A percentile compares a stretch with the other conserved stretches of the same genome.
These are phyloP conservation scores for Patagioenas fasciata DNA, from an alignment of 2,113 vertebrate genomes.

Conservation along the genomic window DNA sequence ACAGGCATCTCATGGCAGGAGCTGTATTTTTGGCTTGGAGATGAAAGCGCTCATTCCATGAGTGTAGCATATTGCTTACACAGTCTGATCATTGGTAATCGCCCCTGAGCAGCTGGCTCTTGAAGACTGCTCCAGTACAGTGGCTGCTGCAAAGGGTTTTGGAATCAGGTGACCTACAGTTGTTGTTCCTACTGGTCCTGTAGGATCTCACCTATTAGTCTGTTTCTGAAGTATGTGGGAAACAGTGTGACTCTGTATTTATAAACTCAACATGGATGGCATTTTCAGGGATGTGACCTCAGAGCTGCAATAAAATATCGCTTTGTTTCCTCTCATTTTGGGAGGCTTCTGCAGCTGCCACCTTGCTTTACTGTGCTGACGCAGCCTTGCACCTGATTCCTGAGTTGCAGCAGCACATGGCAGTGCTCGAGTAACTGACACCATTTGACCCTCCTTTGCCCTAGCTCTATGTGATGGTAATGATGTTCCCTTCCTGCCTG, in stretches of 20 bases:
- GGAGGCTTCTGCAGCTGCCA: background rate
- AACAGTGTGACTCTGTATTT: background rate
- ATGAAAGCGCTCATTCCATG: background rate
- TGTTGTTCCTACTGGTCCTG: background rate
- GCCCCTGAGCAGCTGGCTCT: background rate
- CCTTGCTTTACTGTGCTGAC: fast-evolving
- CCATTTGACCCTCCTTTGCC: background rate
- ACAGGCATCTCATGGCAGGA: background rate
- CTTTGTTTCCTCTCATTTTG: background rate
- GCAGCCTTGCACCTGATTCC: background rate
- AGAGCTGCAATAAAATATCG: fast-evolving
- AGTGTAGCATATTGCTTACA: background rate
- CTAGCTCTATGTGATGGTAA: background rate
- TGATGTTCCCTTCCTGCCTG: background rate
- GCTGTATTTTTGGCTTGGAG: background rate
- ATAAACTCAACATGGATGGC: background rate
- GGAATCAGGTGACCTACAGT: background rate
- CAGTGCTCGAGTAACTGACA: background rate
- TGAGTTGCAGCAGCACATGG: fast-evolving
- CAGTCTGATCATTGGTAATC: background rate
- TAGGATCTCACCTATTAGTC: fast-evolving
- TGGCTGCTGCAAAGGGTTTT: background rate
- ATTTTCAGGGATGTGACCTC: fast-evolving
- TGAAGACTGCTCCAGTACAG: background rate
- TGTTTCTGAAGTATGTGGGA: background rate